These are phyloP conservation scores for Oedothorax gibbosus DNA, from an alignment of 1,140 invertebrate genomes.

Conservation along the genomic window DNA sequence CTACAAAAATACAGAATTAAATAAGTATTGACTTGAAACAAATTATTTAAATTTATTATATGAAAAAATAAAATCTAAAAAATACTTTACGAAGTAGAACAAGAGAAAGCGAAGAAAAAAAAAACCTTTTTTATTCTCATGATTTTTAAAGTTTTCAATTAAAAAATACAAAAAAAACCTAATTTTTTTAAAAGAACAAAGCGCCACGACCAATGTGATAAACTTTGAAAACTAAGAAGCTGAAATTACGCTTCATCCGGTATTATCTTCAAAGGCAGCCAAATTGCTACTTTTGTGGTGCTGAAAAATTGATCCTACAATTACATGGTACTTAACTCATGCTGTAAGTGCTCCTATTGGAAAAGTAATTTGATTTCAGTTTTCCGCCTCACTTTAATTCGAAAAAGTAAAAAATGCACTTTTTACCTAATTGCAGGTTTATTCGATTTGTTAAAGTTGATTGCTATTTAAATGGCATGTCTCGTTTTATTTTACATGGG, in stretches of 20 bases:
- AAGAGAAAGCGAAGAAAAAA: too few species aligned
- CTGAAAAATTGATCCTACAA: slow-evolving; percentile 24
- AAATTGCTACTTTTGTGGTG: slow-evolving; percentile 15
- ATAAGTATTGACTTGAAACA: too few species aligned
- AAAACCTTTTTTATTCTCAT: too few species aligned
- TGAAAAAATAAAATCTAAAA: too few species aligned
- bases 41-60: too few species aligned
- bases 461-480: background rate
- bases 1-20: too few species aligned
- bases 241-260: slow-evolving; percentile 8
- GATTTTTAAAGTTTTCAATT: too few species aligned
- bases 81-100: too few species aligned
- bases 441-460: background rate
- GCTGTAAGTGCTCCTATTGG: background rate
- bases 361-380: background rate
- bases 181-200: too few species aligned
- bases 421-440: background rate
- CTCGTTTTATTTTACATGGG: background rate
- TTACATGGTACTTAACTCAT: slow-evolving; percentile 9
- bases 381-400: background rate
- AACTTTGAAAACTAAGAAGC: background rate
- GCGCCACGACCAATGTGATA: too few species aligned
- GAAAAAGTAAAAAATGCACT: background rate
- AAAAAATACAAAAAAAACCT: too few species aligned
- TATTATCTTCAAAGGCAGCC: background rate